Percentiles rank a stretch among this genome's conserved stretches.
Conservation (phyloP, 1,140 invertebrate genomes). For the Probaryconus sp. region DNA sequence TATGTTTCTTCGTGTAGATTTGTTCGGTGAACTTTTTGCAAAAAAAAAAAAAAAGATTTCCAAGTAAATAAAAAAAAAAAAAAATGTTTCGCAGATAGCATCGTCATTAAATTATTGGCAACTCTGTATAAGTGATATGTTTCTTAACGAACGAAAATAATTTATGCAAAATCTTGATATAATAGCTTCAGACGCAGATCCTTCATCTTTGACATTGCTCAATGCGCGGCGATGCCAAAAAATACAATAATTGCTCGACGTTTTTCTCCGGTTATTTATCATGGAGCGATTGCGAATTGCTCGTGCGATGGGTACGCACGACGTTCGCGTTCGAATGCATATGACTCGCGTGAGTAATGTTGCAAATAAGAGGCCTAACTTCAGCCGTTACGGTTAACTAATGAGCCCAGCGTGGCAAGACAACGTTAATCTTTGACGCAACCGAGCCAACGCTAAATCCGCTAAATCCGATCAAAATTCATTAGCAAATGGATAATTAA, state of each 20-base stretch:
- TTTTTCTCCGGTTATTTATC: constrained; percentile 51
- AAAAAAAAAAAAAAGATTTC: no score
- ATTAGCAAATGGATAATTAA: constrained; percentile 74
- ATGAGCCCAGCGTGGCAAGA: constrained; percentile 65
- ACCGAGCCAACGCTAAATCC: constrained; percentile 49
- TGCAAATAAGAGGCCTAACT: constrained; percentile 49
- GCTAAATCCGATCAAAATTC: constrained; percentile 73
- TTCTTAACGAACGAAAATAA: no score
- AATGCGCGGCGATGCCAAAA: constrained; percentile 7
- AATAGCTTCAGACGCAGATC: neutral
- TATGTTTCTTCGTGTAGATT: no score
- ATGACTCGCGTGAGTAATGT: constrained; percentile 42
- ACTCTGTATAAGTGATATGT: no score
- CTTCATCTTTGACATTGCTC: constrained; percentile 6
- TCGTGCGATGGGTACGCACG: constrained; percentile 8
- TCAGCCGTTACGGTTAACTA: constrained; percentile 64
- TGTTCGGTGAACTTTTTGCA: no score
- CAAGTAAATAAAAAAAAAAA: no score
- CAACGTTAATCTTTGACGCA: constrained; percentile 70
- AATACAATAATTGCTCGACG: constrained; percentile 23
- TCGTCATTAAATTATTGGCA: no score
- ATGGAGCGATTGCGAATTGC: constrained; percentile 41
- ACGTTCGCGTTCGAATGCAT: neutral
- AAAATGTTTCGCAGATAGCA: no score
- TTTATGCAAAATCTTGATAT: neutral